Evolutionary conservation across 1,140 invertebrate species (phyloP).

Genomic region (Telenomus remus): DNA sequence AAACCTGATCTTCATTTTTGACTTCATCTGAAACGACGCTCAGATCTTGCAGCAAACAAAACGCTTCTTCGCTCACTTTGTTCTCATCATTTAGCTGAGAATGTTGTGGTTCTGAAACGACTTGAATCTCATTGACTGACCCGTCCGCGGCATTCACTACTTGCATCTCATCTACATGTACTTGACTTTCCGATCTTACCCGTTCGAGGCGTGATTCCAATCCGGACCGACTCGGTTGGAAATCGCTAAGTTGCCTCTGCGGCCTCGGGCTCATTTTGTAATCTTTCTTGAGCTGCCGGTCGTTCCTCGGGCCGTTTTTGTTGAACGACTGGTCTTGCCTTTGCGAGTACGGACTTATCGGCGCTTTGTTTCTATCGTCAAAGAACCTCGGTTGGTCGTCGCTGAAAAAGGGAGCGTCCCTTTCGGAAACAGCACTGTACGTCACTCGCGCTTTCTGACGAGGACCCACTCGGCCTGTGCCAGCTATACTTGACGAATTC

Average conservation of each 20-base stretch:
- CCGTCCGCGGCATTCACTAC: constrained; percentile 11
- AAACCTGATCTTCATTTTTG: neutral
- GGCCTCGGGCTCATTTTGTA: constrained; percentile 46
- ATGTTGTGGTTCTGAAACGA: constrained; percentile 30
- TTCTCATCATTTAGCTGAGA: constrained; percentile 15
- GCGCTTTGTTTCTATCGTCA: constrained; percentile 64
- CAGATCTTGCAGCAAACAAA: neutral
- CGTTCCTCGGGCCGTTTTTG: constrained; percentile 55
- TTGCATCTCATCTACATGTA: constrained; percentile 22
- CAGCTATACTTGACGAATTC: constrained; percentile 68
- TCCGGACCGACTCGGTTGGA: constrained; percentile 33
- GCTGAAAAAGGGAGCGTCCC: constrained; percentile 55
- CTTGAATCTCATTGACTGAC: constrained; percentile 26
- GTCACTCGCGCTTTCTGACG: constrained; percentile 70
- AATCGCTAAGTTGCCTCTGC: constrained; percentile 28
- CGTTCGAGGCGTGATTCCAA: constrained; percentile 34
- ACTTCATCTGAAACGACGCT: neutral
- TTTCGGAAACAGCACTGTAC: constrained; percentile 70
- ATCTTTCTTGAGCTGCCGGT: constrained; percentile 32
- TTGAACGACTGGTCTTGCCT: constrained; percentile 61
- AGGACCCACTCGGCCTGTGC: constrained; percentile 73
- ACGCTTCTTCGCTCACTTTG: neutral
- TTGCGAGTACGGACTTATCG: constrained; percentile 60
- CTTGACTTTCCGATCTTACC: constrained; percentile 40
- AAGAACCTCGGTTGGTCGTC: constrained; percentile 59